Conservation (phyloP, 2,888 invertebrate species). For the Agrotis clavis region DNA sequence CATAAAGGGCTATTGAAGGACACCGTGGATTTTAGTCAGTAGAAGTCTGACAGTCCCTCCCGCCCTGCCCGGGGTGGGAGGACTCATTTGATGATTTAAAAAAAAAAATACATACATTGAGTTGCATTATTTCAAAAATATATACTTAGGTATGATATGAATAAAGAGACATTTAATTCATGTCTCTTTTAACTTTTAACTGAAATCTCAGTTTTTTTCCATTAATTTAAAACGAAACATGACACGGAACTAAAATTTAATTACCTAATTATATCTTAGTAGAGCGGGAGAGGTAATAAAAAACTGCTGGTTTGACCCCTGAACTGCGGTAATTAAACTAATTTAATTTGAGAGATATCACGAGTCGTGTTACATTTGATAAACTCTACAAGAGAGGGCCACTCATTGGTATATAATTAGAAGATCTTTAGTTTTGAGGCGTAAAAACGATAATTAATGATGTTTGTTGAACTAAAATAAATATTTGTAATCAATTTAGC, state of each 20-base stretch:
- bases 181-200: no score
- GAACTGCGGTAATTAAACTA: conserved; percentile 49
- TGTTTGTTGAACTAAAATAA: neutral
- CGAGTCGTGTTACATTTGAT: conserved; percentile 37
- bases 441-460: neutral
- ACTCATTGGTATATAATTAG: conserved; percentile 15
- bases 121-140: no score
- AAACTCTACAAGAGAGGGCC: conserved; percentile 23
- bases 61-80: no score
- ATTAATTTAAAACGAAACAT: conserved; percentile 49
- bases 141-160: no score
- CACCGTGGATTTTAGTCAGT: no score
- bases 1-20: no score
- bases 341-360: conserved; percentile 60
- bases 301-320: conserved; percentile 53
- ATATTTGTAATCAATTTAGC: neutral
- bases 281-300: conserved; percentile 60
- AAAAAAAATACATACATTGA: no score
- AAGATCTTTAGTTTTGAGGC: neutral
- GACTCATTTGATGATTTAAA: no score
- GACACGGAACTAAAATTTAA: conserved; percentile 64
- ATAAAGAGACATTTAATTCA: no score
- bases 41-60: no score
- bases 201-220: conserved; percentile 41
- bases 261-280: conserved; percentile 63